Percentiles rank a stretch among this genome's conserved stretches.
phyloP scores from a whole-genome alignment of 2,888 invertebrate species.

The Hemithea aestivaria region DNA sequence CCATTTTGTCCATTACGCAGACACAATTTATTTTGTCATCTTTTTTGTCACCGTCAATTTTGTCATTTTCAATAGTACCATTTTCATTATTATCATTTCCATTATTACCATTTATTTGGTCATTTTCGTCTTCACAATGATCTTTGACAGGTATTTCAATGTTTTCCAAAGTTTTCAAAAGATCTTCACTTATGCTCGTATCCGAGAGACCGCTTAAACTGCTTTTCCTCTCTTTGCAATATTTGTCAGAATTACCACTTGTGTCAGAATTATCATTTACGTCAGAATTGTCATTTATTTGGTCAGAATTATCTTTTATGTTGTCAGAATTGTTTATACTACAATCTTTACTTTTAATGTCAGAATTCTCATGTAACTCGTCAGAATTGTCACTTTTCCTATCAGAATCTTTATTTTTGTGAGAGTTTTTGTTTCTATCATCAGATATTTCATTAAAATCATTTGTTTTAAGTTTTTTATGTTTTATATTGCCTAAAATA shows the following conservation, averaged over 20 bases:
- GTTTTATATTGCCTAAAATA: constrained; percentile 44
- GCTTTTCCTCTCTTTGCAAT: constrained; percentile 14
- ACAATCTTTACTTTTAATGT: not conserved
- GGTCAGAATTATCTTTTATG: constrained; percentile 1
- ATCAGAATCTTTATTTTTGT: not conserved
- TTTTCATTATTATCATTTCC: constrained; percentile 4
- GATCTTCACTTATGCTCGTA: constrained; percentile 39
- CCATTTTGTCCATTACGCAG: too few species aligned
- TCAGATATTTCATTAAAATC: not conserved
- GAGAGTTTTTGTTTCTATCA: not conserved
- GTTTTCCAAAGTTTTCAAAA: constrained; percentile 45
- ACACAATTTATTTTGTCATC: too few species aligned
- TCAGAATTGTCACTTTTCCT: not conserved
- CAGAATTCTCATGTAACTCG: constrained; percentile 1
- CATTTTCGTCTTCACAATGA: too few species aligned
- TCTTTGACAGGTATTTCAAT: constrained; percentile 44
- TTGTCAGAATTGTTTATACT: constrained; percentile 1
- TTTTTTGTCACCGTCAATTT: too few species aligned
- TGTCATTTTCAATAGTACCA: too few species aligned
- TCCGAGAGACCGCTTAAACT: constrained; percentile 32
- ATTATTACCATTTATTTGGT: not conserved
- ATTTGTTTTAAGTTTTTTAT: constrained; percentile 19
- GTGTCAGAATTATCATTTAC: not conserved
- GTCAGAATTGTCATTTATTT: not conserved
- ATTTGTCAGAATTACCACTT: constrained; percentile 1